Evolutionary conservation across 2,113 vertebrate genomes (phyloP), one percentile per base, ranked within the genome.

Genomic region (Sinocyclocheilus anophthalmus): DNA sequence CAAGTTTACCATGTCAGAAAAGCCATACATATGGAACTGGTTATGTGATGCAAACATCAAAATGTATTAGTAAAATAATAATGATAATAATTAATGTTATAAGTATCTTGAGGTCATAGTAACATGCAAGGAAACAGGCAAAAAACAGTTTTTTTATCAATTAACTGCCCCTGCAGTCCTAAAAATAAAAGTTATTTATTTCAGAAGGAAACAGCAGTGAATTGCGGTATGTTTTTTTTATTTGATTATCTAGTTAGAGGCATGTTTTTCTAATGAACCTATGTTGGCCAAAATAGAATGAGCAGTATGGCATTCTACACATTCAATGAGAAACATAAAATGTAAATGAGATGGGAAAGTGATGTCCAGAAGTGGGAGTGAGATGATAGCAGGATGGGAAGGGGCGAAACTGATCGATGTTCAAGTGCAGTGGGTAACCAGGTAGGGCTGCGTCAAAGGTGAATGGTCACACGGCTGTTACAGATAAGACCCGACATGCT

Each of bases 381-480:
- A 33, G 50, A 77, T 76, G 72, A 84, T 16, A 65, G 12, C 7
- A 76, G 83, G 72, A 76, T 45, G 13, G 12, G 24, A 22, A 45
- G 18, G 30, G 33, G 72, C 24, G n/a, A 76, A 65, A 84, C 3
- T 65, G 61, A 82, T 82, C 24, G 59, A 81, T 81, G 77, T 26
- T 75, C 26, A 73, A 73, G 77, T 81, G 59, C 79, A 59, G 18
- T 24, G n/a, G 69, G 69, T 80, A 20, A 80, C 55, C 50, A 88
- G 37, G 33, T 55, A 72, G 22, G 57, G 80, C 72, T 48, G 48
- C 20, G 76, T 30, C 61, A 83, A 42, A 79, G 73, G 77, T 86
- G 30, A 86, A 82, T 83, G 55, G 55, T 75, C 82, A 81, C 53
- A 80, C 39, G 76, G 83, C 67, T 86, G 81, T 65, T 84, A 45